A percentile compares a stretch with the other conserved stretches of the same genome.
Conservation (phyloP, 1,140 invertebrate genomes). For the Meloidogyne floridensis region DNA sequence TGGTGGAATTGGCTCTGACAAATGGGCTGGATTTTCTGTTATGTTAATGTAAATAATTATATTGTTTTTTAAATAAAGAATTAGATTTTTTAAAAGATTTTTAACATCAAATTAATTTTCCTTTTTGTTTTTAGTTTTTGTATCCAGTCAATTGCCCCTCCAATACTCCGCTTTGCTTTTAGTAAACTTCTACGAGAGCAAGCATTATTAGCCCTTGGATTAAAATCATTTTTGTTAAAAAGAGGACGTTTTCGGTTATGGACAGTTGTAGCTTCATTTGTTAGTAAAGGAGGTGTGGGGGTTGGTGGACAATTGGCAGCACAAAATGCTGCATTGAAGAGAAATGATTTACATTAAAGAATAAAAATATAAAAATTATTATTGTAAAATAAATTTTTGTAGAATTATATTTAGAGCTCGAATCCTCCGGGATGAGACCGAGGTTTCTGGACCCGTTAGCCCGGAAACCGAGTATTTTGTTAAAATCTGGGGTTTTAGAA, state of each 20-base stretch:
- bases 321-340: background rate
- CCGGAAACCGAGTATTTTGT: too few species aligned
- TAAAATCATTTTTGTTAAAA: background rate
- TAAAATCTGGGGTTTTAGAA: too few species aligned
- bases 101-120: background rate
- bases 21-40: slow-evolving; percentile 26
- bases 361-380: too few species aligned
- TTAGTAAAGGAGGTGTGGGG: background rate
- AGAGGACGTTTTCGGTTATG: background rate
- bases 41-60: slow-evolving; percentile 25
- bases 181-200: slow-evolving; percentile 20
- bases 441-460: too few species aligned
- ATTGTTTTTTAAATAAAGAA: background rate
- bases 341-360: background rate
- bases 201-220: slow-evolving; percentile 10
- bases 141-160: slow-evolving; percentile 29
- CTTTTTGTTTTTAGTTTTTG: slow-evolving; percentile 8
- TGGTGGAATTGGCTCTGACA: slow-evolving; percentile 22
- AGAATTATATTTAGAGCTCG: too few species aligned
- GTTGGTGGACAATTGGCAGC: background rate
- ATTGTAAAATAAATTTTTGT: too few species aligned
- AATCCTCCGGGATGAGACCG: too few species aligned
- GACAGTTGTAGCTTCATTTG: slow-evolving; percentile 3
- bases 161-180: slow-evolving; percentile 23
- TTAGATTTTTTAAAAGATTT: background rate